phyloP scores from a whole-genome alignment of 2,797 vertebrate genomes.

The Danio albolineatus region DNA sequence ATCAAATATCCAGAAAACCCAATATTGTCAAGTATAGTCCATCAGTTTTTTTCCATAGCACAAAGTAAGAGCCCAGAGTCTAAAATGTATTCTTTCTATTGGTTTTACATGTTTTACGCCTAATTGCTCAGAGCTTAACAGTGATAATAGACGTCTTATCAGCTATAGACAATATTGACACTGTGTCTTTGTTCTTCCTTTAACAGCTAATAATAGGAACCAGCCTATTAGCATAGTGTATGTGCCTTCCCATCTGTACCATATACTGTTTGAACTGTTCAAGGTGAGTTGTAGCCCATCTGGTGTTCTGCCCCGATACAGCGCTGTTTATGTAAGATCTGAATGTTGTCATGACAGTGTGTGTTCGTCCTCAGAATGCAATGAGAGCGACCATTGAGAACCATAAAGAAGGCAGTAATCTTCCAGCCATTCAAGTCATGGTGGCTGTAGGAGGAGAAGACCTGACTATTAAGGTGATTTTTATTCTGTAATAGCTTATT shows the following conservation, averaged over 20 bases:
- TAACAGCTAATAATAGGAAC: conserved; percentile 76
- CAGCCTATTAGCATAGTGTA: conserved; percentile 89
- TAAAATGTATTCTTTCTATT: neutral
- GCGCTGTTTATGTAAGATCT: conserved; percentile 12
- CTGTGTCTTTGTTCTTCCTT: conserved; percentile 40
- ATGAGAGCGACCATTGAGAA: conserved; percentile 95
- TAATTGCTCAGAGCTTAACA: conserved; percentile 60
- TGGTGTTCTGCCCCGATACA: conserved; percentile 8
- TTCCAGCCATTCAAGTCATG: conserved; percentile 87
- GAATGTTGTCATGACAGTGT: conserved; percentile 30
- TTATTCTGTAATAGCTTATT: neutral
- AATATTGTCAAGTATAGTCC: no score
- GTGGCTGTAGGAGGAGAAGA: conserved; percentile 93
- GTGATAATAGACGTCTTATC: conserved; percentile 52
- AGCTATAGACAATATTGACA: conserved; percentile 64
- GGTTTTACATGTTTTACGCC: conserved; percentile 4
- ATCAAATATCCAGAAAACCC: no score
- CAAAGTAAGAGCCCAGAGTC: no score
- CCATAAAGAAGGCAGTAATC: conserved; percentile 79
- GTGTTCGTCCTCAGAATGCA: conserved; percentile 80
- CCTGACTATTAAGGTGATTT: conserved; percentile 87
- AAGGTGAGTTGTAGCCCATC: conserved; percentile 76
- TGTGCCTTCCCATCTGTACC: conserved; percentile 94
- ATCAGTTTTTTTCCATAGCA: neutral
- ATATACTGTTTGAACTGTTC: conserved; percentile 97